A percentile compares a stretch with the other conserved stretches of the same genome.
These are phyloP conservation scores for Aleiodes leptofemur DNA, from an alignment of 2,888 invertebrate genomes.

Conservation along the genomic window DNA sequence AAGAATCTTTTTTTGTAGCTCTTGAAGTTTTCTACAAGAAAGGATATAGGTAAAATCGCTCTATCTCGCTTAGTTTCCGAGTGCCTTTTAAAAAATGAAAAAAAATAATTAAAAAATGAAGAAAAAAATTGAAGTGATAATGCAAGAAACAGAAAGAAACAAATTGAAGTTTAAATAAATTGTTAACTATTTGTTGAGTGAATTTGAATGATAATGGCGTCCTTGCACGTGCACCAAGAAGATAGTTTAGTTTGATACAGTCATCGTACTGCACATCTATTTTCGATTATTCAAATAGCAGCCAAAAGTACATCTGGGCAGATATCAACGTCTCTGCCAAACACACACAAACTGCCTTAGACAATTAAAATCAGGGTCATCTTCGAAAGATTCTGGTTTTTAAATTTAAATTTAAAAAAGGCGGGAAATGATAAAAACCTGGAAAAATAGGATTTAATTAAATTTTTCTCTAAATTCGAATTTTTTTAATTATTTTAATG, in stretches of 20 bases:
- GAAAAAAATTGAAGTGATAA: background rate
- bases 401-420: too few relatives aligned
- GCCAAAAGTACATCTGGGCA: constrained; percentile 37
- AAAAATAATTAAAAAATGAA: too few relatives aligned
- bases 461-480: too few relatives aligned
- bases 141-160: background rate
- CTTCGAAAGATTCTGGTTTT: constrained; percentile 18
- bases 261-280: constrained; percentile 41
- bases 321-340: constrained; percentile 15
- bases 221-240: constrained; percentile 47
- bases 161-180: background rate
- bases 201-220: constrained; percentile 20
- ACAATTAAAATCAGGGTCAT: constrained; percentile 48
- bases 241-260: constrained; percentile 55
- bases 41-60: too few relatives aligned
- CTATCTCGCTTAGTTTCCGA: too few relatives aligned
- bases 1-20: too few relatives aligned
- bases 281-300: constrained; percentile 25
- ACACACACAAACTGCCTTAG: background rate
- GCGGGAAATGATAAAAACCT: too few relatives aligned
- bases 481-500: too few relatives aligned
- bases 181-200: constrained; percentile 20
- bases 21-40: too few relatives aligned
- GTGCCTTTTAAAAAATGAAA: too few relatives aligned
- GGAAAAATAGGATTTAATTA: too few relatives aligned